Conservation (phyloP, 53 echinoderm and acorn worm genomes). For the Echinarachnius parma region DNA sequence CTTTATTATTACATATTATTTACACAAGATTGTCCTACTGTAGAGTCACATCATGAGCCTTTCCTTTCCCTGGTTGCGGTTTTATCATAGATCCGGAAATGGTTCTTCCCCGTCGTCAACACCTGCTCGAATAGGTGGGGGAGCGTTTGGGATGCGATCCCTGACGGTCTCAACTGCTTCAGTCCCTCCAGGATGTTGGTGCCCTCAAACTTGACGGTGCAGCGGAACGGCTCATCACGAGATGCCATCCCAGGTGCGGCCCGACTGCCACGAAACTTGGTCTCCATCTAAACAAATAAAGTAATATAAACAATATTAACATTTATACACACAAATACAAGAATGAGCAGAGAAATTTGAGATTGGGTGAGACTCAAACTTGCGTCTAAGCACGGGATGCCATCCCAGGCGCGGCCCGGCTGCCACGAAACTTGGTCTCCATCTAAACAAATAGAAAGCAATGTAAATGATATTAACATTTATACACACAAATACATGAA, state of each 20-base stretch:
- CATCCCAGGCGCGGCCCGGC: conserved; percentile 56
- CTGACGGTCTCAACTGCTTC: conserved; percentile 62
- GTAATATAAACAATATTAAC: too few relatives aligned
- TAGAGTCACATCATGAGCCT: too few relatives aligned
- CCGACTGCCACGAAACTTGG: conserved; percentile 64
- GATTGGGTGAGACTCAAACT: too few relatives aligned
- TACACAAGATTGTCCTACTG: too few relatives aligned
- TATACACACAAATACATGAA: too few relatives aligned
- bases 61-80: conserved; percentile 10
- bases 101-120: conserved; percentile 83
- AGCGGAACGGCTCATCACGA: conserved; percentile 65
- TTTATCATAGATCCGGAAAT: conserved; percentile 69
- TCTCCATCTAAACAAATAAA: conserved; percentile 87
- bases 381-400: too few relatives aligned
- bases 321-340: too few relatives aligned
- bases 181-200: conserved; percentile 89
- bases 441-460: too few relatives aligned
- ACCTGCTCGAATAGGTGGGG: conserved; percentile 77
- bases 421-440: conserved; percentile 79
- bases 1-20: too few relatives aligned
- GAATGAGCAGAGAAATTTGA: too few relatives aligned
- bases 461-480: too few relatives aligned
- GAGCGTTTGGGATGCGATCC: conserved; percentile 62
- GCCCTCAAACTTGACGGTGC: conserved; percentile 84
- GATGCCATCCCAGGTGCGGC: conserved; percentile 62